A percentile compares a stretch with the other conserved stretches of the same genome.
Conservation (phyloP, 2,113 vertebrate species). For the Megalops atlanticus region DNA sequence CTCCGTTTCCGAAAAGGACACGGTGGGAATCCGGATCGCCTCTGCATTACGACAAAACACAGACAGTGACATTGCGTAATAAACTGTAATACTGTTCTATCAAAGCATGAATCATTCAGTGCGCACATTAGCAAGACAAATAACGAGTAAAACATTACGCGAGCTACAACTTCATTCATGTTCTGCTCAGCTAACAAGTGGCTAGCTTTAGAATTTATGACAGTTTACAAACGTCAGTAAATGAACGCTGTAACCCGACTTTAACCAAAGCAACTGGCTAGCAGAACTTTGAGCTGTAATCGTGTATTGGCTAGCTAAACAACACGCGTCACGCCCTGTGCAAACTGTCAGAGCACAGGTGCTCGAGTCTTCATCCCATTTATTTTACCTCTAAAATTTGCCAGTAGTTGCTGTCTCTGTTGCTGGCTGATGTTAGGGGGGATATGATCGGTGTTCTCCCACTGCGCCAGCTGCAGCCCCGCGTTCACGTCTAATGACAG, state of each 20-base stretch:
- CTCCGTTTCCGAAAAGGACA: slow-evolving; percentile 70
- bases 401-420: slow-evolving; percentile 53
- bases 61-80: no score
- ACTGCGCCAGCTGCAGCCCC: slow-evolving; percentile 61
- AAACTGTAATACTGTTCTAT: neutral
- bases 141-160: neutral
- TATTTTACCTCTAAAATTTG: slow-evolving; percentile 60
- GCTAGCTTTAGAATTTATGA: neutral
- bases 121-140: no score
- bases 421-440: slow-evolving; percentile 47
- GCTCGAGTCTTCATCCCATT: no score
- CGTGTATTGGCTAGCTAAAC: neutral
- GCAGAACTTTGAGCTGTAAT: neutral
- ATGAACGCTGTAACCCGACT: neutral
- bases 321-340: neutral
- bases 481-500: slow-evolving; percentile 61
- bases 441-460: slow-evolving; percentile 55
- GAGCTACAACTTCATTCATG: no score
- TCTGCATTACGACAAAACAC: slow-evolving; percentile 60
- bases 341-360: no score
- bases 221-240: neutral
- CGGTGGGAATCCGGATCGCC: slow-evolving; percentile 85
- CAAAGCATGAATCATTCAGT: neutral
- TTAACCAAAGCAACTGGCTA: neutral
- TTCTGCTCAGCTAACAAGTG: no score